Conservation (phyloP, 1,140 invertebrate genomes). For the Sinella curviseta region DNA sequence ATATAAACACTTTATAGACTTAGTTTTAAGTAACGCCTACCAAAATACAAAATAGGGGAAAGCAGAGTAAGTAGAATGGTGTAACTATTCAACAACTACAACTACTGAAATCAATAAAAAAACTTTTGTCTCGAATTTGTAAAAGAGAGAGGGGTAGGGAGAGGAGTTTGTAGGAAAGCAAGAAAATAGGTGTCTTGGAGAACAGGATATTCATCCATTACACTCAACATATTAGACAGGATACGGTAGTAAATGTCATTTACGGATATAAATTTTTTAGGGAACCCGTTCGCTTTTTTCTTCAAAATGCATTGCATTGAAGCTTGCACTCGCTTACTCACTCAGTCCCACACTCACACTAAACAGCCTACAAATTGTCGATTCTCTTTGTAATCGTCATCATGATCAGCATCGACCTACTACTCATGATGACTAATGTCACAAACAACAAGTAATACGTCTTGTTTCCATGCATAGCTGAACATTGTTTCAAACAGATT, state of each 20-base stretch:
- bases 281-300: no score
- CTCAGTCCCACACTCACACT: no score
- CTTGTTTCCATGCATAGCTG: background rate
- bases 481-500: background rate
- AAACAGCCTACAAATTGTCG: background rate
- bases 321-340: no score
- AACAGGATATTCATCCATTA: constrained; percentile 20
- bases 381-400: background rate
- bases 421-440: constrained; percentile 2
- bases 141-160: background rate
- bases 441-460: constrained; percentile 15
- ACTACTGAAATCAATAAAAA: constrained; percentile 16
- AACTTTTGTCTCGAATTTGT: background rate
- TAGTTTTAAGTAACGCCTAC: constrained; percentile 11
- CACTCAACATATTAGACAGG: background rate
- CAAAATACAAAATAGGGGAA: background rate
- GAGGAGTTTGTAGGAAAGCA: background rate
- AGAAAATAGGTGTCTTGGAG: background rate
- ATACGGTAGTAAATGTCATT: constrained; percentile 3
- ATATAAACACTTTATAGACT: background rate
- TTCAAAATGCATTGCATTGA: no score
- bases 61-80: no score
- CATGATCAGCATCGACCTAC: no score
- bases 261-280: background rate
- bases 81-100: background rate